Evolutionary conservation across 2,113 vertebrate species (phyloP), one percentile per base, ranked within the genome.

Genomic region (Pleuronectes platessa): DNA sequence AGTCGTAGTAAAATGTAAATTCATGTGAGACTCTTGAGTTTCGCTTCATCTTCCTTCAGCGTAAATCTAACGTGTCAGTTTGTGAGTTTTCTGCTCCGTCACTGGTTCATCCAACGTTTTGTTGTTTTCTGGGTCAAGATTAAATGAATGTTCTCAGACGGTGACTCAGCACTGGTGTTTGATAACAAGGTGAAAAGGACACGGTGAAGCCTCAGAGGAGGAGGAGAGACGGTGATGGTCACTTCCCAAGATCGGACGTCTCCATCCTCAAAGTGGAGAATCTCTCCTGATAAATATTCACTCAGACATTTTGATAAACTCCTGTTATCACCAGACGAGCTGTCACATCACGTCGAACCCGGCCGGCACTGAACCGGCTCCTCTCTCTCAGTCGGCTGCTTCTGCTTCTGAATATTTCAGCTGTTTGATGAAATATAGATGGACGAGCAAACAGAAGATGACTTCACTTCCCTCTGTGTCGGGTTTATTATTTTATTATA

Each of bases 371-470:
- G 70, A 82, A 71, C 59, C 49, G 18, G 49, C 63, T 17, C 31
- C 61, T 11, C 27, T 11, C 27, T 15, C 64, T 70, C 13, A 5
- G 0, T 27, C 54, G 54, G 1, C 53, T 69, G 72, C 73, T 62
- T 17, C 67, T 3, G 1, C 76, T 75, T 45, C 35, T 91, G 3
- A 89, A 90, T 90, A 86, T 89, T 91, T 83, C 68, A 91, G 42
- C 0, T 7, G 0, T 62, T 10, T 83, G 67, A 82, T 89, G 0
- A 90, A 87, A 87, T 72, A 87, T 86, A 24, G 58, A 90, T 90
- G 81, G 53, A 60, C 5, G 40, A 80, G 61, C 4, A 12, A 74
- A 71, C n/a, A 63, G 71, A 71, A 2, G 66, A 60, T 70, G 73
- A 69, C 79, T 80, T 85, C 69, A 72, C 69, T 72, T 55, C 64